These are phyloP conservation scores for Cancer borealis DNA, from an alignment of 2,888 invertebrate species.

Conservation along the genomic window DNA sequence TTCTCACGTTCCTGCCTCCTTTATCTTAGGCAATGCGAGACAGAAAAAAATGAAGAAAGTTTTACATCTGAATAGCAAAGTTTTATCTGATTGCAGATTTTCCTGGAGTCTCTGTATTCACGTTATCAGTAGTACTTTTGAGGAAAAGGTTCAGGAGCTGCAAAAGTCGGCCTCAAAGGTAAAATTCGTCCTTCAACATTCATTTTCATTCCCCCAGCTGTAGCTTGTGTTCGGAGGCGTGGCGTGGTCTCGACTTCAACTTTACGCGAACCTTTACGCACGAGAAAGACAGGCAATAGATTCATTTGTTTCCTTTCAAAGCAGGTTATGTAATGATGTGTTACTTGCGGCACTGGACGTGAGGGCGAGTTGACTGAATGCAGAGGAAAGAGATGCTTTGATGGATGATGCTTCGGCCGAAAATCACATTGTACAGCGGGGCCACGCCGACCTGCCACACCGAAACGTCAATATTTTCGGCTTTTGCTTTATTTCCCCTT, in stretches of 20 bases:
- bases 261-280: neutral
- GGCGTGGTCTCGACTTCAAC: conserved; percentile 45
- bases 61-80: conserved; percentile 43
- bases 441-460: conserved; percentile 59
- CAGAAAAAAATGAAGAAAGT: conserved; percentile 31
- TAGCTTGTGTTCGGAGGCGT: conserved; percentile 64
- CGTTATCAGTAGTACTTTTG: conserved; percentile 57
- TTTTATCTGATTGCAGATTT: conserved; percentile 60
- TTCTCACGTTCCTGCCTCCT: conserved; percentile 60
- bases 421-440: conserved; percentile 65
- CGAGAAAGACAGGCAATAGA: neutral
- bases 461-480: conserved; percentile 69
- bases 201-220: conserved; percentile 70
- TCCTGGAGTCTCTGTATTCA: conserved; percentile 49
- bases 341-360: neutral
- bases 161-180: conserved; percentile 54
- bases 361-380: neutral
- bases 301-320: neutral
- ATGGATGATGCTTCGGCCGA: conserved; percentile 58
- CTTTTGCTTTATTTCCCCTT: conserved; percentile 62
- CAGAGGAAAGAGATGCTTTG: neutral
- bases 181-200: conserved; percentile 71
- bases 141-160: conserved; percentile 46
- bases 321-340: neutral
- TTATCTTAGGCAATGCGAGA: conserved; percentile 53